Base-by-base conservation (phyloP, 2,797 vertebrate genomes). In the Falco cherrug region DNA sequence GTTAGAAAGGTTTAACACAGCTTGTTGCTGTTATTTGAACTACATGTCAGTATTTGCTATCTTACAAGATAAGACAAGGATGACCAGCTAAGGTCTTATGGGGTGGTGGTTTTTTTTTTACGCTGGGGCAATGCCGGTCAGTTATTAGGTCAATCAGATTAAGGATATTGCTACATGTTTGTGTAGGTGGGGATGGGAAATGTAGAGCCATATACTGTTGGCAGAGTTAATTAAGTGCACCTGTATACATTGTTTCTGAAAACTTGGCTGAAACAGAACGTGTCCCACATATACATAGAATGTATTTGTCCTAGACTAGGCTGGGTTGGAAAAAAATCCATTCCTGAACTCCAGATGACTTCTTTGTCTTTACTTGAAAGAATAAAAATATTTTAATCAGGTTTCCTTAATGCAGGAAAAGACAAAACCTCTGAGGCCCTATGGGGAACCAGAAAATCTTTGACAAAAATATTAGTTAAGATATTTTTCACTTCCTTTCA, bases 211-310 rank as follows among this genome's bases (percentile, higher is more conserved):
- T 60, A 61, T 67, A 56, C 4, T 64, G 17, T 24, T 5, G 5
- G 33, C 28, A 73, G 50, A 75, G 19, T 60, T 60, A 60, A 16
- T 13, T 45, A 26, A 41, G 29, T 47, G 59, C 54, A 69, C 17
- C 21, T 57, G 21, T 73, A 57, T 50, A 26, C 1, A 4, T n/a
- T 33, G 10, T 14, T 41, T 53, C 41, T 21, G 21, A 82, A 87
- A 64, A 53, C 8, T 0, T 50, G 17, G 2, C 22, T 78, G 37
- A 74, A 91, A 35, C 16, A 67, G 39, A 80, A 41, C 10, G 57
- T 53, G 22, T 67, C 21, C 16, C 4, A 9, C 0, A 0, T 13
- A 54, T 41, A 71, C 4, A 13, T 0, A 29, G 25, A 67, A 31
- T 0, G 43, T 56, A 24, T 28, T 56, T 79, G n/a, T 53, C 10